Evolutionary conservation across 2,797 vertebrate genomes (phyloP).

Genomic region (Hapalemur alaotrensis): DNA sequence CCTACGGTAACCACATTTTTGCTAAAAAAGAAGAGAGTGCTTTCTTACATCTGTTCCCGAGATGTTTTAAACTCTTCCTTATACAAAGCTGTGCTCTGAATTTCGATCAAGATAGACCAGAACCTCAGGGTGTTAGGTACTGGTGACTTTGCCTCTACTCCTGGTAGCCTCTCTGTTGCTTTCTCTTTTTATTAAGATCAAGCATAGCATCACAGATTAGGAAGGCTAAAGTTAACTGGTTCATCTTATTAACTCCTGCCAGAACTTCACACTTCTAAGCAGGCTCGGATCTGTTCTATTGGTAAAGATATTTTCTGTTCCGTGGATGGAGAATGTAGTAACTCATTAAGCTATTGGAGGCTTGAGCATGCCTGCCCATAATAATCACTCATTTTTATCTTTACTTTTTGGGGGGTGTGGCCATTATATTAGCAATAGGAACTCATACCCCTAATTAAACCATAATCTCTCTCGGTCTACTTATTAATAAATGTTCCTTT

Average conservation of each 20-base stretch:
- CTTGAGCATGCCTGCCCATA: not conserved
- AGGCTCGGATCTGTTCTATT: not conserved
- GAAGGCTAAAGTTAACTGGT: not conserved
- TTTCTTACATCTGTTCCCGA: conserved; percentile 72
- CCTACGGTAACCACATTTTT: conserved; percentile 72
- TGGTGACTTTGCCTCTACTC: not conserved
- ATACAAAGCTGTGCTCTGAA: not conserved
- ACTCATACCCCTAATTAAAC: not conserved
- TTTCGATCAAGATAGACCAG: conserved; percentile 8
- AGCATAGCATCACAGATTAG: not conserved
- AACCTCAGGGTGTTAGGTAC: not conserved
- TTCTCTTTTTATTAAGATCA: not conserved
- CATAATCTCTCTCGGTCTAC: not conserved
- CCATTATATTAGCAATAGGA: not conserved
- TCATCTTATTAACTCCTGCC: not conserved
- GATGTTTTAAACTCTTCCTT: conserved; percentile 54
- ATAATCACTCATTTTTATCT: not conserved
- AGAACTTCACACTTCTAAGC: not conserved
- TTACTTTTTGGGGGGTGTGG: not conserved
- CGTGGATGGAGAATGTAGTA: not conserved
- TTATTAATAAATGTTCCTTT: not conserved
- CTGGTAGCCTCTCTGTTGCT: not conserved
- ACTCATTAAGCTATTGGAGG: not conserved
- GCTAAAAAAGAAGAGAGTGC: conserved; percentile 46
- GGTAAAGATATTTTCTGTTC: not conserved